Evolutionary conservation across 2,888 invertebrate genomes (phyloP).

Genomic region (Mongoloraphidia duomilia): DNA sequence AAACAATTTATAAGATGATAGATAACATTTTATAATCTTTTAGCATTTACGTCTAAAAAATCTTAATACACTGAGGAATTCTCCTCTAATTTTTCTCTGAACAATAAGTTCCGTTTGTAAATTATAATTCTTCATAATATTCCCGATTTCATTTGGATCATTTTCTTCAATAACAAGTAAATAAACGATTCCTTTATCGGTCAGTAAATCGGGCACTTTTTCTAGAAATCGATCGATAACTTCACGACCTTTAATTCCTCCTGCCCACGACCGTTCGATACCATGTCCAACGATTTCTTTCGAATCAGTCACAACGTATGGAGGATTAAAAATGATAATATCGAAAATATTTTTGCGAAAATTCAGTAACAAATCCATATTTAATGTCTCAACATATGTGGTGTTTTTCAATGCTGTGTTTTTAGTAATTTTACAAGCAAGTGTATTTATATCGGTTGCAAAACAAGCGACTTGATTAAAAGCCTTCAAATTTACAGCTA

Average conservation of each 20-base stretch:
- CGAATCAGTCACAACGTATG: constrained; percentile 83
- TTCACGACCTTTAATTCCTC: constrained; percentile 58
- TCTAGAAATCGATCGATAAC: constrained; percentile 63
- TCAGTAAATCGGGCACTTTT: constrained; percentile 52
- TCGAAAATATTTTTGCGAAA: constrained; percentile 53
- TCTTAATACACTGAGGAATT: constrained; percentile 72
- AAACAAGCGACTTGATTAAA: constrained; percentile 34
- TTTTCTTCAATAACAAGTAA: constrained; percentile 82
- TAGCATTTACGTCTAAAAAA: constrained; percentile 25
- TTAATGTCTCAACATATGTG: constrained; percentile 44
- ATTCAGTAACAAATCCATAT: constrained; percentile 46
- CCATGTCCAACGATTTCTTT: constrained; percentile 47
- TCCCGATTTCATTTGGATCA: constrained; percentile 55
- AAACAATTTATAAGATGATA: no score
- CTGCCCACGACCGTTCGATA: constrained; percentile 62
- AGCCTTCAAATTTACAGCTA: constrained; percentile 46
- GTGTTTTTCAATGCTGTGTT: constrained; percentile 56
- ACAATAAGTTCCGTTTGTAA: constrained; percentile 47
- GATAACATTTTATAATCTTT: no score
- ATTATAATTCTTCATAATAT: constrained; percentile 39
- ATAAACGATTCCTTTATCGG: constrained; percentile 69
- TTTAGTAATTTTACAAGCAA: constrained; percentile 60
- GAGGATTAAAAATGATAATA: constrained; percentile 91
- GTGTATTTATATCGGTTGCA: constrained; percentile 70
- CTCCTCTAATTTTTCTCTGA: constrained; percentile 69